phyloP scores from a whole-genome alignment of 2,888 invertebrate genomes.

The Trachelus troglodyta region DNA sequence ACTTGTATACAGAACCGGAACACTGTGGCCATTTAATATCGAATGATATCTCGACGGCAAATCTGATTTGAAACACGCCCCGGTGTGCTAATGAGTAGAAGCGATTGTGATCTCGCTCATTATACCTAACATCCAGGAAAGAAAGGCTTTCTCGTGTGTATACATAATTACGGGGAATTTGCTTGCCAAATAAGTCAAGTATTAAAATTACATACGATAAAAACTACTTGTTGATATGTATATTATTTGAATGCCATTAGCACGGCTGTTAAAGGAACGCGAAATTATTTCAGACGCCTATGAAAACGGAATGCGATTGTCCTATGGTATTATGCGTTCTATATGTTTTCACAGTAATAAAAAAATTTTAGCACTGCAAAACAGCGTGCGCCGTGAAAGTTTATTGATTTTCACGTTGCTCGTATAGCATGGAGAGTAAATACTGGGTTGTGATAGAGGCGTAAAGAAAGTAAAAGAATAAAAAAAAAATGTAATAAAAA shows the following conservation, averaged over 20 bases:
- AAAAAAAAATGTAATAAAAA: background rate
- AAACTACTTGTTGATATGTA: background rate
- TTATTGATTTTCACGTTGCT: background rate
- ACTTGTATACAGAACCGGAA: constrained; percentile 1
- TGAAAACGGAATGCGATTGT: background rate
- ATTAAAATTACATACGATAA: background rate
- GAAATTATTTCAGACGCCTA: background rate
- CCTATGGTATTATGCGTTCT: background rate
- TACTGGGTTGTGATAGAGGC: background rate
- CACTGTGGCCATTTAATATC: background rate
- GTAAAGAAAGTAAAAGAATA: background rate
- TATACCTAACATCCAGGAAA: background rate
- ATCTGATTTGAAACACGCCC: background rate
- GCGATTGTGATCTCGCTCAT: constrained; percentile 36
- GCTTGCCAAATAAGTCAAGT: background rate
- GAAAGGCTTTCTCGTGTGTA: background rate
- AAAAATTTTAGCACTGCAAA: background rate
- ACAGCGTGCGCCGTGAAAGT: background rate
- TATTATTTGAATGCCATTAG: background rate
- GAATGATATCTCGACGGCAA: background rate
- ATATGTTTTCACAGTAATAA: background rate
- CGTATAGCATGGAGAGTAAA: background rate
- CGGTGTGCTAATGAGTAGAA: constrained; percentile 39
- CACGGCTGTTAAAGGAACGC: background rate
- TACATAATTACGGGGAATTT: background rate